phyloP scores from a whole-genome alignment of 2,113 vertebrate genomes.

The Melanocharis versteri region DNA sequence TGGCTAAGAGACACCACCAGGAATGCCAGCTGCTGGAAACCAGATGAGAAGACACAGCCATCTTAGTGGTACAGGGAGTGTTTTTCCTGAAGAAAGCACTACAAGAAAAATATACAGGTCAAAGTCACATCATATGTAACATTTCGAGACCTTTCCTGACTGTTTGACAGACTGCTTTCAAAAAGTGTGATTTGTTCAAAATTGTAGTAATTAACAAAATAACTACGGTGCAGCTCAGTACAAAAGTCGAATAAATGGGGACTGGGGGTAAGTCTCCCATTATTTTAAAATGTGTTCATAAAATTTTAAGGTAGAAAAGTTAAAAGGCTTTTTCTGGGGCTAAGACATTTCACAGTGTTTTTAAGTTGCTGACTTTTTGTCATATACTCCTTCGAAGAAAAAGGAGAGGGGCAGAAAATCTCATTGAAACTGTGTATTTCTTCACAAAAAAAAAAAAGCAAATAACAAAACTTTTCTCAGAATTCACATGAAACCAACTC shows the following conservation, averaged over 20 bases:
- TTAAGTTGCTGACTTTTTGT: background rate
- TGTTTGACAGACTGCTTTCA: background rate
- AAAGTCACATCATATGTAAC: background rate
- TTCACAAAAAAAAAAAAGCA: background rate
- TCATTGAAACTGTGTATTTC: background rate
- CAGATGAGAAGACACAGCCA: conserved; percentile 62
- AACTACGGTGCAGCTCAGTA: background rate
- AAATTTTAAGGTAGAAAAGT: background rate
- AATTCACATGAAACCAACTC: conserved; percentile 12
- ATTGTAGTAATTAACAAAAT: background rate
- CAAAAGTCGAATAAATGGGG: background rate
- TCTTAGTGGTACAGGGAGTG: background rate
- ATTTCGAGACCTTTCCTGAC: background rate
- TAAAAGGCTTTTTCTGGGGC: background rate
- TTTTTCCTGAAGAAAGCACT: background rate
- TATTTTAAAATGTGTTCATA: background rate
- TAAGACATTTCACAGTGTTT: background rate
- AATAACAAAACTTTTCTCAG: background rate
- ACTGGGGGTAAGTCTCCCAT: rapidly evolving
- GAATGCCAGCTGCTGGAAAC: conserved; percentile 66
- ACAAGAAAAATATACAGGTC: background rate
- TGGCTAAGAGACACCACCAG: conserved; percentile 43
- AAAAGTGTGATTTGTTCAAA: background rate
- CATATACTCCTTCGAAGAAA: background rate
- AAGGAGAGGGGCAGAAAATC: background rate